phyloP scores from a whole-genome alignment of 1,140 invertebrate genomes.

The Pseudomyrmex flavicornis region DNA sequence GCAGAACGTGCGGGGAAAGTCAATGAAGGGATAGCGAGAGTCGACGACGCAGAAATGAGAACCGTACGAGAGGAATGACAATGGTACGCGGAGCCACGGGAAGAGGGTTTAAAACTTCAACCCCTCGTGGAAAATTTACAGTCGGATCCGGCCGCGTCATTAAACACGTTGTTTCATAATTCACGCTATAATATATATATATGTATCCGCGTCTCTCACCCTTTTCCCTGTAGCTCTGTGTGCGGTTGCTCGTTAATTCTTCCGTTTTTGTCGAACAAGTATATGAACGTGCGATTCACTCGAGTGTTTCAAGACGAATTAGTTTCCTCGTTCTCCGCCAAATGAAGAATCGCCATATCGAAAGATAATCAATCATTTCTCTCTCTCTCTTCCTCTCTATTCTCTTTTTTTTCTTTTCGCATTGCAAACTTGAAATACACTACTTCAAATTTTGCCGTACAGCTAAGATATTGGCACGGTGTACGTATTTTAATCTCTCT shows the following conservation, averaged over 20 bases:
- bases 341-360: constrained; percentile 8
- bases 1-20: constrained; percentile 69
- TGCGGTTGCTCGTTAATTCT: constrained; percentile 48
- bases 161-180: constrained; percentile 85
- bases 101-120: constrained; percentile 80
- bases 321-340: constrained; percentile 24
- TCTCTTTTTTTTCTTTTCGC: too few relatives aligned
- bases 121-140: constrained; percentile 79
- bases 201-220: constrained; percentile 30
- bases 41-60: constrained; percentile 68
- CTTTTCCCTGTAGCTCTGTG: constrained; percentile 19
- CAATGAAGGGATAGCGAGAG: constrained; percentile 67
- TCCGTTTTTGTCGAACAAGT: constrained; percentile 40
- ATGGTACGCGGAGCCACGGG: constrained; percentile 72
- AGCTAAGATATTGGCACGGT: too few relatives aligned
- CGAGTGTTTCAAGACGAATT: constrained; percentile 45
- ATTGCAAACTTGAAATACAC: too few relatives aligned
- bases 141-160: constrained; percentile 83
- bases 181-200: constrained; percentile 73
- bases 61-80: constrained; percentile 75
- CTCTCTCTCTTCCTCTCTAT: too few relatives aligned
- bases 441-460: too few relatives aligned
- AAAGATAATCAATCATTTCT: background rate
- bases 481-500: background rate
- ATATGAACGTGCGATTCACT: constrained; percentile 2